phyloP scores from a whole-genome alignment of 1,140 invertebrate genomes.

The Dufourea novaeangliae region DNA sequence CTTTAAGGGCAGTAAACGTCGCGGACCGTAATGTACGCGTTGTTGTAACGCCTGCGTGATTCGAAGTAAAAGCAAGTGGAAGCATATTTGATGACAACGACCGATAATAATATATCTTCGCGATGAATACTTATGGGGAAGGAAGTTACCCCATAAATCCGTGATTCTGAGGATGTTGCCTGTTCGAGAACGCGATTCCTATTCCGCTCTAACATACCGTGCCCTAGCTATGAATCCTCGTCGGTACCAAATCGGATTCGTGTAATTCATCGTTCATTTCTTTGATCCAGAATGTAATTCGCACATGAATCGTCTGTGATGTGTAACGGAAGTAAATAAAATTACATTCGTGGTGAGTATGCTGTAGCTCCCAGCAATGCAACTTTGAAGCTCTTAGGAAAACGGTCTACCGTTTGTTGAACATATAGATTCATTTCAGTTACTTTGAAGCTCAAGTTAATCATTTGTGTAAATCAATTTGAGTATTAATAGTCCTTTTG shows the following conservation, averaged over 20 bases:
- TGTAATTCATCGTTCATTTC: too few relatives aligned
- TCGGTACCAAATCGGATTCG: not conserved
- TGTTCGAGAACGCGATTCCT: slow-evolving; percentile 34
- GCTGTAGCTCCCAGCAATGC: too few relatives aligned
- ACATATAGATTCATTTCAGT: too few relatives aligned
- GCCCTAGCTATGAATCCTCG: not conserved
- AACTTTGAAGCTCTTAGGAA: too few relatives aligned
- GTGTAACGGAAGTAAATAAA: not conserved
- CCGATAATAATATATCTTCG: slow-evolving; percentile 55
- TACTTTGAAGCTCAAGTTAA: too few relatives aligned
- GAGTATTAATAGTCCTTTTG: too few relatives aligned
- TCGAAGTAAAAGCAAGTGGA: slow-evolving; percentile 38
- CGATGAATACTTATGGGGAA: slow-evolving; percentile 41
- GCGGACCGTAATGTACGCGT: slow-evolving; percentile 23
- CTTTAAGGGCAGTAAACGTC: slow-evolving; percentile 34
- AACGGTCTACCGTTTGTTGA: too few relatives aligned
- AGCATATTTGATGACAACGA: slow-evolving; percentile 46
- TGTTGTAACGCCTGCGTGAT: slow-evolving; percentile 47
- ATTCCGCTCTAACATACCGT: not conserved
- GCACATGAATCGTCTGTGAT: too few relatives aligned
- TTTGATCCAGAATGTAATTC: not conserved
- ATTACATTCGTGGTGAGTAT: not conserved
- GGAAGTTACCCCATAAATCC: slow-evolving; percentile 73
- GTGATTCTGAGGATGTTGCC: slow-evolving; percentile 62
- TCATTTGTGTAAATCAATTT: too few relatives aligned